Evolutionary conservation across 2,113 vertebrate genomes (phyloP).

Genomic region (Lophura nycthemera): DNA sequence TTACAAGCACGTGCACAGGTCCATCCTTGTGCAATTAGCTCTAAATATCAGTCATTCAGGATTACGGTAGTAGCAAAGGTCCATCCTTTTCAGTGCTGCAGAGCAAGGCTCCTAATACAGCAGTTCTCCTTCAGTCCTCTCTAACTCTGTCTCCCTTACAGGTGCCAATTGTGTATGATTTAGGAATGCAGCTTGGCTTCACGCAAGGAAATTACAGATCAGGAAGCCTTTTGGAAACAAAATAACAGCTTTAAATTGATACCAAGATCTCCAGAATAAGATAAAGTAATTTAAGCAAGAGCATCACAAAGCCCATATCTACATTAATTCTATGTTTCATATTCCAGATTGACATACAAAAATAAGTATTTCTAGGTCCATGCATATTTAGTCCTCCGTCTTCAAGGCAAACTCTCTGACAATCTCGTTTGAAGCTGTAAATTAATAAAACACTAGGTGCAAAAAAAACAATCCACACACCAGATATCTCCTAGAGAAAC

Average conservation of each 20-base stretch:
- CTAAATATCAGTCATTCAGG: neutral
- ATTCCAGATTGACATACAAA: neutral
- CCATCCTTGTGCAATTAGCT: neutral
- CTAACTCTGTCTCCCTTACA: neutral
- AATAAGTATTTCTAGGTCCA: neutral
- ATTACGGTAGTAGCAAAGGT: neutral
- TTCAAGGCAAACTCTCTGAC: constrained; percentile 43
- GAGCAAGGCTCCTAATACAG: neutral
- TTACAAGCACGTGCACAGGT: neutral
- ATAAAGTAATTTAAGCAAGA: neutral
- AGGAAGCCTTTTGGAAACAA: neutral
- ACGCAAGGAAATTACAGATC: fast-evolving
- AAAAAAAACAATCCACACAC: constrained; percentile 48
- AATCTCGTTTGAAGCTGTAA: constrained; percentile 38
- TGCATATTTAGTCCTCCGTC: constrained; percentile 37
- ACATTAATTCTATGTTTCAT: neutral
- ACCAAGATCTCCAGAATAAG: neutral
- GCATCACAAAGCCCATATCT: neutral
- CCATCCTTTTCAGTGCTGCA: neutral
- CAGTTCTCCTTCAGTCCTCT: neutral
- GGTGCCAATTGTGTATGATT: neutral
- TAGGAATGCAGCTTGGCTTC: neutral
- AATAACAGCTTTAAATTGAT: neutral
- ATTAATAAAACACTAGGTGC: constrained; percentile 66
- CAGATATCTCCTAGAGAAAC: constrained; percentile 63